A percentile compares a stretch with the other conserved stretches of the same genome.
Conservation (phyloP, 35 echinoderm and acorn worm species). For the Eucidaris tribuloides region DNA sequence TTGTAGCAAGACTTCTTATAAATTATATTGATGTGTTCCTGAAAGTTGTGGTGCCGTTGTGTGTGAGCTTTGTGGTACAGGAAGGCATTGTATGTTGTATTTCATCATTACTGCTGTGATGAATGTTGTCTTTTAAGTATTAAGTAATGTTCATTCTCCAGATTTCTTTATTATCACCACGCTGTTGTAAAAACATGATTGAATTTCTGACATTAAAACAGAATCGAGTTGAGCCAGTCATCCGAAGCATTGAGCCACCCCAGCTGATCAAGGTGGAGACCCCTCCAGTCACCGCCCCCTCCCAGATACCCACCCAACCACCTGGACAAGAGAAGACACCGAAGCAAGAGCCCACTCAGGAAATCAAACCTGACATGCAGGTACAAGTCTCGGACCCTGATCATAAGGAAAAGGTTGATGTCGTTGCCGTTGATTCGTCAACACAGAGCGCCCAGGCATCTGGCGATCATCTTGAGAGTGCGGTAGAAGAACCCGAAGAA, state of each 20-base stretch:
- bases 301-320: conserved; percentile 5
- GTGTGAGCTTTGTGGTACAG: too few species aligned
- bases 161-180: not conserved
- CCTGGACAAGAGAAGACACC: not conserved
- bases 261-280: not conserved
- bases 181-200: not conserved
- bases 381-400: not conserved
- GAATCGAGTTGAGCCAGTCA: conserved; percentile 24
- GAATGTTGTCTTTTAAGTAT: too few species aligned
- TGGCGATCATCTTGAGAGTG: not conserved
- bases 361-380: conserved; percentile 18
- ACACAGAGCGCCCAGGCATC: too few species aligned
- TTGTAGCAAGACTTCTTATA: too few species aligned
- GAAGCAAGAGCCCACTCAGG: conserved; percentile 17
- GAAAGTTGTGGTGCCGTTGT: too few species aligned
- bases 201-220: not conserved
- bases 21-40: too few species aligned
- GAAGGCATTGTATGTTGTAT: too few species aligned
- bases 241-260: not conserved
- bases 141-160: too few species aligned
- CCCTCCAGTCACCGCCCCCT: not conserved
- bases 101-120: too few species aligned
- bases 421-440: not conserved
- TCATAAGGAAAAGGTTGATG: conserved; percentile 19
- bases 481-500: not conserved